Evolutionary conservation across 2,888 invertebrate genomes (phyloP), one percentile per base, ranked within the genome.

Genomic region (Uropetala carovei): DNA sequence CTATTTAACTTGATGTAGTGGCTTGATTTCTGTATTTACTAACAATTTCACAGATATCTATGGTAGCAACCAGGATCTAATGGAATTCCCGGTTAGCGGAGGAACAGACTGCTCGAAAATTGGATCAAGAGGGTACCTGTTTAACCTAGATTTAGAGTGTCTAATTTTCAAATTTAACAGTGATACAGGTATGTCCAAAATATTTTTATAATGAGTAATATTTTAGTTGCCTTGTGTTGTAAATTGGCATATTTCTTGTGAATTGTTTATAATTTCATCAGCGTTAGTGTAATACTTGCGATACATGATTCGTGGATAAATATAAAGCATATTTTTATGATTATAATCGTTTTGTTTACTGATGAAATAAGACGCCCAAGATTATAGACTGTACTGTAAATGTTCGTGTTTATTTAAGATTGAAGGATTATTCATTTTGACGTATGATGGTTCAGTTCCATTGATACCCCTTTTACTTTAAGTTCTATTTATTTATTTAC

Each of bases 71-170:
- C 94, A 94, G 93, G 94, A 95, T 10, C 95, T 97, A 94, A 95
- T 97, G 94, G 97, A 97, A 95, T 97, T 97, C 94, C 97, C 97
- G 93, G 96, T 97, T 94, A 96, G 96, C 94, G 95, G 96, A 93
- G 96, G 96, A 94, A 97, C 97, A 94, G 97, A 97, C 95, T 97
- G 97, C 95, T 97, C 97, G 93, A 96, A 96, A 94, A 97, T 97
- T 93, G 97, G 97, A 89, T 96, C 96, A 92, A 96, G 96, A 94
- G 97, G 97, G 92, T 97, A 97, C 95, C 96, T 97, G 93, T 97
- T 97, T 94, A 97, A 97, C 93, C 96, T 97, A 93, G 97, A 97
- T 95, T 96, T 96, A 95, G 97, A 97, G 95, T 97, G 97, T 93
- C 95, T 97, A 94, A 96, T 97, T 94, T 96, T 97, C 94, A 97